phyloP scores from a whole-genome alignment of 30 jellyfish, hydroid and myxozoan genomes.

The Hydractinia symbiolongicarpus region DNA sequence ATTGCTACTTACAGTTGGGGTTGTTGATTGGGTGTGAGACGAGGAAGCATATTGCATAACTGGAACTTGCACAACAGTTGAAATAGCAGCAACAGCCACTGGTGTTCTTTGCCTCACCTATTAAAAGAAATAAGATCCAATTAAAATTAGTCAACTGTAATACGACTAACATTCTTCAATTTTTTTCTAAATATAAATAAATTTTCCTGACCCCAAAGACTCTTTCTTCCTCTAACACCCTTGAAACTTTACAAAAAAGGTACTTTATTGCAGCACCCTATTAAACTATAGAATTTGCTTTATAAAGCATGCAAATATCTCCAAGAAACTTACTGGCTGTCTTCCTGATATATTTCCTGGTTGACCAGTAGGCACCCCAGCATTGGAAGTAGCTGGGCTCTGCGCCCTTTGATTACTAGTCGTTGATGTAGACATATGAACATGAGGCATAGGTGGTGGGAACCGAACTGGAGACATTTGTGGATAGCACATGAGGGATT shows the following conservation, averaged over 20 bases:
- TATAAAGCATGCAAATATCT: too few relatives aligned
- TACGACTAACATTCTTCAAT: conserved; percentile 1
- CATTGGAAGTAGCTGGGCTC: too few relatives aligned
- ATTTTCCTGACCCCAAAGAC: too few relatives aligned
- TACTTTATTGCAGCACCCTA: too few relatives aligned
- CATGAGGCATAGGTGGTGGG: conserved; percentile 41
- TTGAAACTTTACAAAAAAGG: too few relatives aligned
- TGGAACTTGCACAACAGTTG: conserved; percentile 86
- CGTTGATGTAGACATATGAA: conserved; percentile 31
- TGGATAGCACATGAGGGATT: conserved; percentile 62
- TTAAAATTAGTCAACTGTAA: too few relatives aligned
- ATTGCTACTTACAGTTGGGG: conserved; percentile 9
- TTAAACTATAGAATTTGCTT: too few relatives aligned
- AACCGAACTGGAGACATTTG: conserved; percentile 70
- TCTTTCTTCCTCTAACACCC: too few relatives aligned
- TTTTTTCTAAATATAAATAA: too few relatives aligned
- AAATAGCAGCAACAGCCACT: conserved; percentile 42
- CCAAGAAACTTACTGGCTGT: too few relatives aligned
- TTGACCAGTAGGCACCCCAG: too few relatives aligned
- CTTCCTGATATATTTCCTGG: too few relatives aligned
- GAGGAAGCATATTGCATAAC: conserved; percentile 38
- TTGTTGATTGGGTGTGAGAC: conserved; percentile 15
- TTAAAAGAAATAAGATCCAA: not conserved
- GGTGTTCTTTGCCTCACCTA: conserved; percentile 13
- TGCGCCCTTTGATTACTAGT: not conserved